A percentile compares a stretch with the other conserved stretches of the same genome.
Evolutionary conservation across 2,888 invertebrate species (phyloP).

Genomic region (Calameuta filiformis): DNA sequence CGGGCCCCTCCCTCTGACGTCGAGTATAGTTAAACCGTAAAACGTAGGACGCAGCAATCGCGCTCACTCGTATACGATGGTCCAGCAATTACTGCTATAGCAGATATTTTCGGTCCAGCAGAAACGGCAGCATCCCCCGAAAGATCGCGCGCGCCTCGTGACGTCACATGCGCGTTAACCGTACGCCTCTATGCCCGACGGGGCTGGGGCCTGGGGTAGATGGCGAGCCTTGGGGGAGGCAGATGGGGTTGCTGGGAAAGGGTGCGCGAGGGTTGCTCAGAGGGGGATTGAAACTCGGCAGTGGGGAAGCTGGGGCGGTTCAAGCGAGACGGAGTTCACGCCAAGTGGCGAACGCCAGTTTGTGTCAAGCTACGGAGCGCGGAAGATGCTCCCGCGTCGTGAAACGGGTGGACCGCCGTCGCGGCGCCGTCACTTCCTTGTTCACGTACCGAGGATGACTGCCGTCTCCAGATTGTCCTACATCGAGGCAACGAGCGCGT

Average conservation of each 20-base stretch:
- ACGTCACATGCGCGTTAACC: constrained; percentile 55
- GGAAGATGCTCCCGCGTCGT: constrained; percentile 59
- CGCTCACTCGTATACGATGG: not conserved
- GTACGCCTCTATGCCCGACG: constrained; percentile 36
- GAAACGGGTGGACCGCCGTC: constrained; percentile 48
- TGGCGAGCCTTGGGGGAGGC: constrained; percentile 23
- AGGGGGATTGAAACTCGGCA: constrained; percentile 22
- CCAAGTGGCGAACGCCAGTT: constrained; percentile 58
- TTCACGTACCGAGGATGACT: not conserved
- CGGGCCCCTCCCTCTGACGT: not conserved
- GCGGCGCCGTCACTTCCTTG: constrained; percentile 29
- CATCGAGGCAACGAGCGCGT: constrained; percentile 14
- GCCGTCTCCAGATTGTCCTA: not conserved
- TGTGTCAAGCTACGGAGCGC: constrained; percentile 63
- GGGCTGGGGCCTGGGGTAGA: constrained; percentile 23
- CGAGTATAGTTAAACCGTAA: not conserved
- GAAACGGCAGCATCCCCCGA: constrained; percentile 23
- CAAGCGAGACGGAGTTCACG: constrained; percentile 53
- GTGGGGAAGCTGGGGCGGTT: constrained; percentile 52
- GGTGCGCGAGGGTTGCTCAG: constrained; percentile 20
- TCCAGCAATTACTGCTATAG: not conserved
- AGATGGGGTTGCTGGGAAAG: constrained; percentile 10
- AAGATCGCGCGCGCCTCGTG: constrained; percentile 39
- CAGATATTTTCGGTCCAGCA: not conserved
- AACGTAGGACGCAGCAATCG: not conserved